A percentile compares a stretch with the other conserved stretches of the same genome.
These are phyloP conservation scores for Nesogale talazaci DNA, from an alignment of 2,113 vertebrate species.

Conservation along the genomic window DNA sequence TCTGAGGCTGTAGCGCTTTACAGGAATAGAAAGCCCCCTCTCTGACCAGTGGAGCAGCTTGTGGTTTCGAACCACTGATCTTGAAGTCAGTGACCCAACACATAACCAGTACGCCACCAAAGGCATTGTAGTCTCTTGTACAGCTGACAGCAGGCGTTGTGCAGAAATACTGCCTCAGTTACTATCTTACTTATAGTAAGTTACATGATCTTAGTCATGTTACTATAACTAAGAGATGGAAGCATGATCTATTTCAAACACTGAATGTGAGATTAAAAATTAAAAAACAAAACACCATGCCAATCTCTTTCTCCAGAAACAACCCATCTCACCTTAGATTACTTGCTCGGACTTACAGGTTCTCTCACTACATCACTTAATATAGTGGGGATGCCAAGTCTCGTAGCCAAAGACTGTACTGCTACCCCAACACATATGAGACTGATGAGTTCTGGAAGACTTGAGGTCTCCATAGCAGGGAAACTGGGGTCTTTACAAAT, in stretches of 20 bases:
- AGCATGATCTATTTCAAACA: background rate
- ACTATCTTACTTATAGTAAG: too few relatives aligned
- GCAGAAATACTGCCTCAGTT: background rate
- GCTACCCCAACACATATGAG: background rate
- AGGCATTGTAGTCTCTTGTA: background rate
- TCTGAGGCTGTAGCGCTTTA: too few relatives aligned
- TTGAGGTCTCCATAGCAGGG: background rate
- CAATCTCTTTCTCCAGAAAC: background rate
- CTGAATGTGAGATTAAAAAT: background rate
- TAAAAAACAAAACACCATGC: background rate
- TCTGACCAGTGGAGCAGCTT: too few relatives aligned
- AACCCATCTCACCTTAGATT: conserved; percentile 12
- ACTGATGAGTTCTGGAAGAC: conserved; percentile 17
- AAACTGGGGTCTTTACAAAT: background rate
- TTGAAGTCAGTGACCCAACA: too few relatives aligned
- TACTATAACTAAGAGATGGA: conserved; percentile 21
- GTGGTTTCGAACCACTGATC: too few relatives aligned
- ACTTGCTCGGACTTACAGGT: background rate
- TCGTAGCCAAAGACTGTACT: background rate
- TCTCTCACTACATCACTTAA: background rate
- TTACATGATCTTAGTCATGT: background rate
- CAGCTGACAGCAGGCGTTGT: background rate
- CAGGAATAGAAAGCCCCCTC: too few relatives aligned
- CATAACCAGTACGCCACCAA: background rate
- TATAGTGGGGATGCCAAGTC: background rate